Conservation (phyloP, 30 jellyfish, hydroid and myxozoan species). For the Nemopilema nomurai region DNA sequence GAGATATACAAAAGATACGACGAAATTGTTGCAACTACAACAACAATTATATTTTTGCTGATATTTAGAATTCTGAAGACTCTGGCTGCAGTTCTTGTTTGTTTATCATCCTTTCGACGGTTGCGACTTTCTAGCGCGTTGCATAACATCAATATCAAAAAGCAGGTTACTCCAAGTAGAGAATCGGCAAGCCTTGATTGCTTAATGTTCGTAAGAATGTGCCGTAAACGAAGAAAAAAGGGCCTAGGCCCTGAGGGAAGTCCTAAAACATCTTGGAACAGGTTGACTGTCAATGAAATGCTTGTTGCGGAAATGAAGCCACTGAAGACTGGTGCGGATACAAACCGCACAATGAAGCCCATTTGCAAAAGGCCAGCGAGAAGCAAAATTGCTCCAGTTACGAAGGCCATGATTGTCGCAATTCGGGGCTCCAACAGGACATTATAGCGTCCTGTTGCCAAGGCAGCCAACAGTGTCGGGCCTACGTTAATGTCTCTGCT, state of each 20-base stretch:
- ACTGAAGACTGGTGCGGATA: slow-evolving; percentile 78
- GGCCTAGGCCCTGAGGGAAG: slow-evolving; percentile 56
- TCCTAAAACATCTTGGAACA: slow-evolving; percentile 69
- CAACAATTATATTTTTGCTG: slow-evolving; percentile 65
- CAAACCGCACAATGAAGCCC: slow-evolving; percentile 71
- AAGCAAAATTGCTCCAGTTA: slow-evolving; percentile 58
- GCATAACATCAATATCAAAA: slow-evolving; percentile 26
- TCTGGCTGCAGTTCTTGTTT: slow-evolving; percentile 2
- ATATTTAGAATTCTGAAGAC: slow-evolving; percentile 32
- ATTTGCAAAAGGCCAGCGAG: slow-evolving; percentile 58
- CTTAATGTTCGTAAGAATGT: slow-evolving; percentile 44
- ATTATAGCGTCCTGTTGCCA: slow-evolving; percentile 62
- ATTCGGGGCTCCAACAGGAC: slow-evolving; percentile 12
- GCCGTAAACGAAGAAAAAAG: slow-evolving; percentile 27
- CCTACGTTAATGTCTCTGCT: slow-evolving; percentile 80
- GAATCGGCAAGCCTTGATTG: slow-evolving; percentile 69
- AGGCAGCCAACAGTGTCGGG: slow-evolving; percentile 72
- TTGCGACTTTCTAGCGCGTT: slow-evolving; percentile 21
- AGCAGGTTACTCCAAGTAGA: slow-evolving; percentile 59
- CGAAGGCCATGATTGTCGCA: slow-evolving; percentile 74
- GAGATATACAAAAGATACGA: slow-evolving; percentile 24
- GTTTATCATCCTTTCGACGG: background rate
- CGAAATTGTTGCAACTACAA: slow-evolving; percentile 53
- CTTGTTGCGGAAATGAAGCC: slow-evolving; percentile 89
- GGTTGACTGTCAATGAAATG: slow-evolving; percentile 50